Base-by-base conservation (phyloP, 2,797 vertebrate species). In the Columba guinea region DNA sequence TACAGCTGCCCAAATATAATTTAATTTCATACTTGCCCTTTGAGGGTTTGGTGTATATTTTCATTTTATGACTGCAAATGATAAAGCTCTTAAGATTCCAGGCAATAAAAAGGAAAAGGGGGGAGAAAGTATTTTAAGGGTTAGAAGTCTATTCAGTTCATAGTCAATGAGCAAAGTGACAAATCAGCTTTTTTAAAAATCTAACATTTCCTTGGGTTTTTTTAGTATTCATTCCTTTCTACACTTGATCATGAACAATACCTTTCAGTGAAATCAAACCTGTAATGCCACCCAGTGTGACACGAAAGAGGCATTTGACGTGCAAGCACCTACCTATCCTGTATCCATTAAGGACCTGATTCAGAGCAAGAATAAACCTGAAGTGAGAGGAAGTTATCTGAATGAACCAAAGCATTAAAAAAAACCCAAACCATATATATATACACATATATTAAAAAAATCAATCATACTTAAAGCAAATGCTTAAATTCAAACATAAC, bases 11-110 rank as follows among this genome's bases (percentile, higher is more conserved):
- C 98, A 98, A 98, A 98, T 98, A 98, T 98, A 98, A 98, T 98
- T 98, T 98, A 98, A 98, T 98, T 98, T 98, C 98, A 98, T 98
- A 98, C 98, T 98, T 98, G 98, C 98, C 98, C 98, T 98, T 98
- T 98, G 98, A 98, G 98, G 97, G 98, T 98, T 98, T 98, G 98
- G 98, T 98, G 98, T 98, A 98, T 98, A 98, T 98, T 98, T 98
- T 98, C 98, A 98, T 98, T 98, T 98, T 98, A 98, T 98, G 98
- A 98, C 97, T 98, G 97, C 98, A 98, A 98, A 98, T 98, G 98
- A 98, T 98, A 98, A 98, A 98, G 97, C 98, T 97, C 97, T 98
- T 98, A 98, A 98, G 98, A 98, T 98, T 98, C 96, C 94, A 97
- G 96, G 97, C 97, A 98, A 98, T 98, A 98, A 98, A 98, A 98